Evolutionary conservation across 2,888 invertebrate genomes (phyloP), one percentile per base, ranked within the genome.

Genomic region (Agrilus mali): DNA sequence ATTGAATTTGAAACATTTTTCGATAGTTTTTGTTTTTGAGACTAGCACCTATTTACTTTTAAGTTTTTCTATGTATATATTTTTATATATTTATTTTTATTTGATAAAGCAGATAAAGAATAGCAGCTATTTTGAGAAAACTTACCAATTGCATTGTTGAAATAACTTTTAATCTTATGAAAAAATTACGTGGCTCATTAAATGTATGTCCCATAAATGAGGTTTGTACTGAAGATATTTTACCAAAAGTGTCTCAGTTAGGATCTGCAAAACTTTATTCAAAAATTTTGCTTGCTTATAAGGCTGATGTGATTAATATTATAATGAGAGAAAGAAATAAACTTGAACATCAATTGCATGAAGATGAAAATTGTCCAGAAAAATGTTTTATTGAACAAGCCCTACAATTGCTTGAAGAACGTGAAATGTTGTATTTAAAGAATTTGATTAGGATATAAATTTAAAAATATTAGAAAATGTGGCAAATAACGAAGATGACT

Each of bases 321-420:
- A 74, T 92, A 48, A 74, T 80, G 47, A 71, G 80, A 40, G 94
- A 95, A 66, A 73, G 76, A 42, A 59, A 56, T 4, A 86, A 87
- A 60, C 70, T 93, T 40, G 57, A 73, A 50, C 60, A 63, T 4
- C 79, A 80, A 59, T 68, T 81, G 41, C 55, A 57, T 4, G 78
- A 79, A 40, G 82, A 83, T 60, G 77, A 79, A 52, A 76, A 80
- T 50, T 80, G 80, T 55, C 85, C 90, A 1, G 94, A 95, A 68
- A 76, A 80, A 56, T 80, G 85, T 54, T 95, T 86, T 59, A 78
- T 93, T 50, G 82, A 92, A 60, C 79, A 88, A 66, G 94, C 94
- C 12, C 65, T 93, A 40, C 65, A 75, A 40, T 74, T 84, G 60
- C 68, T 90, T 7, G 69, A 70, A 43, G 58, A 66, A 40, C 72